Conservation (phyloP, 2,797 vertebrate species). For the Cyclura pinguis region DNA sequence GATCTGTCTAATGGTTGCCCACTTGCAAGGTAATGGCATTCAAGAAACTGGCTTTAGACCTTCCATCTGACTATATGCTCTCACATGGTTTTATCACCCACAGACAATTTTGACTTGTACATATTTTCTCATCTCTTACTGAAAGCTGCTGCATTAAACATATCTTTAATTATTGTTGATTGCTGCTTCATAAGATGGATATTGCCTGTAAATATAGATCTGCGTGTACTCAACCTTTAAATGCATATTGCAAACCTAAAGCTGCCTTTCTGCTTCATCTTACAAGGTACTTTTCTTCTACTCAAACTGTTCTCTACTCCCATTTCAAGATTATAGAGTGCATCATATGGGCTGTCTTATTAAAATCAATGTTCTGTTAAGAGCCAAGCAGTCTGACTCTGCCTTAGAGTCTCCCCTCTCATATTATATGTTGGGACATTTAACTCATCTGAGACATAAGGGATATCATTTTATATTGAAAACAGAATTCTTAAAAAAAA, state of each 20-base stretch:
- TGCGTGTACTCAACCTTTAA: background rate
- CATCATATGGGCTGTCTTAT: background rate
- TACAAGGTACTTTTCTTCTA: background rate
- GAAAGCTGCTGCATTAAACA: constrained; percentile 21
- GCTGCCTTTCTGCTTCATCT: background rate
- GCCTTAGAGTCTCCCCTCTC: background rate
- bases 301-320: background rate
- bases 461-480: background rate
- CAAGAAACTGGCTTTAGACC: background rate
- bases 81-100: background rate
- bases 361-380: background rate
- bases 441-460: background rate
- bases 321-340: background rate
- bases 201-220: constrained; percentile 16
- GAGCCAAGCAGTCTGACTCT: background rate
- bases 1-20: background rate
- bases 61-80: background rate
- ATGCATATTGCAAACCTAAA: background rate
- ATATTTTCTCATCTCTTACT: constrained; percentile 8
- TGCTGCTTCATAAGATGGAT: background rate
- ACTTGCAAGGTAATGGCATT: background rate
- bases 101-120: background rate
- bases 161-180: background rate
- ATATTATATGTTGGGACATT: background rate
- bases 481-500: background rate